Evolutionary conservation across 2,113 vertebrate genomes (phyloP).

Genomic region (Saimiri boliviensis): DNA sequence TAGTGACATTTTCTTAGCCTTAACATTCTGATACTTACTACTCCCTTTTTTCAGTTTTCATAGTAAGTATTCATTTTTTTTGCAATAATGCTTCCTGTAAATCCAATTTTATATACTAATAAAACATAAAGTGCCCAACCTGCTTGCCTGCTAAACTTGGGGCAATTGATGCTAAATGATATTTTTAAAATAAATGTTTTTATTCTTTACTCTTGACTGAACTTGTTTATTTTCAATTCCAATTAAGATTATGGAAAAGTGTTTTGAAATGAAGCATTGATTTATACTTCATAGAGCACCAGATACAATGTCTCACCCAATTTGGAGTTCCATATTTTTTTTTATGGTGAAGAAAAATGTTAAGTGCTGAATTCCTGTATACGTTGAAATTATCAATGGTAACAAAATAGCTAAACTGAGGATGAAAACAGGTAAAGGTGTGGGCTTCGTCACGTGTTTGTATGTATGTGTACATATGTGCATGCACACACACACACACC

Average conservation of each 20-base stretch:
- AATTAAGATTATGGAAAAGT: neutral
- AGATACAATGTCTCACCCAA: neutral
- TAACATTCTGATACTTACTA: neutral
- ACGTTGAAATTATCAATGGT: neutral
- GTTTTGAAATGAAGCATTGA: neutral
- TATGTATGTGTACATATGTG: neutral
- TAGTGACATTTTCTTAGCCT: neutral
- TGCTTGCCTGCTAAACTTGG: neutral
- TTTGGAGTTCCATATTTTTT: neutral
- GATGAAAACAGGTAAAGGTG: neutral
- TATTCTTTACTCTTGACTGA: constrained; percentile 32
- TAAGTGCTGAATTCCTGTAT: neutral
- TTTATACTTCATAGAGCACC: neutral
- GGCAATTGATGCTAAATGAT: neutral
- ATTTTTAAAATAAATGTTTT: constrained; percentile 57
- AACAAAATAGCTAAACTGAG: neutral
- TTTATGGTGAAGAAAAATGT: constrained; percentile 22
- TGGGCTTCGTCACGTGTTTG: neutral
- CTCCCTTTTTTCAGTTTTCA: neutral
- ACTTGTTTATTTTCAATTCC: constrained; percentile 2
- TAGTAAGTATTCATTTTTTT: neutral
- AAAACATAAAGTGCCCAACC: neutral
- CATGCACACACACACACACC: rapidly evolving
- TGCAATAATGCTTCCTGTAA: neutral
- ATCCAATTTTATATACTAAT: neutral